These are phyloP conservation scores for Xestia c-nigrum DNA, from an alignment of 2,888 invertebrate genomes.

Conservation along the genomic window DNA sequence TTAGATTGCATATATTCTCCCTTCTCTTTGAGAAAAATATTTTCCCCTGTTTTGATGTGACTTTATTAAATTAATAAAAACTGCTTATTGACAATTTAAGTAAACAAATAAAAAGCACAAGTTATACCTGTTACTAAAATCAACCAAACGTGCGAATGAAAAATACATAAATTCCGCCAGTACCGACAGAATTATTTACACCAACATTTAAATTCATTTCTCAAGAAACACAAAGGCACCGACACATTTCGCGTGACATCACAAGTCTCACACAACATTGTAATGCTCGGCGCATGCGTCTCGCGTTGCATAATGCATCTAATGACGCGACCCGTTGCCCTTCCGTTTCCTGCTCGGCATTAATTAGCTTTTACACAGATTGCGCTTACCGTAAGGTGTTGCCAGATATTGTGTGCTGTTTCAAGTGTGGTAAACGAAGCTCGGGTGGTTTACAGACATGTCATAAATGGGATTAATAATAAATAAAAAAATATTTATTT, in stretches of 20 bases:
- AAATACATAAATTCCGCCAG: too few relatives aligned
- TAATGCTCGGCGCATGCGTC: conserved; percentile 79
- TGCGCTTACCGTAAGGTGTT: conserved; percentile 62
- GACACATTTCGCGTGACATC: conserved; percentile 60
- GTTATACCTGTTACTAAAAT: background rate
- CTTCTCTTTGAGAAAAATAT: background rate
- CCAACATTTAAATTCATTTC: conserved; percentile 46
- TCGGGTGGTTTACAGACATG: conserved; percentile 8
- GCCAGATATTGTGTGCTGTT: conserved; percentile 54
- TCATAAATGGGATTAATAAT: background rate
- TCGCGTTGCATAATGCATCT: conserved; percentile 86
- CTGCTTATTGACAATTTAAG: too few relatives aligned
- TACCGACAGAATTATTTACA: conserved; percentile 12
- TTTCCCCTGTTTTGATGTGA: background rate
- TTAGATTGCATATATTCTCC: too few relatives aligned
- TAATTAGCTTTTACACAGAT: conserved; percentile 79
- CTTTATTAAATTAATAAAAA: background rate
- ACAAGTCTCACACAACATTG: conserved; percentile 60
- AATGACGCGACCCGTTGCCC: conserved; percentile 86
- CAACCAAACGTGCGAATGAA: background rate
- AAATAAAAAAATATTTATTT: conserved; percentile 20
- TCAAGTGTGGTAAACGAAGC: conserved; percentile 33
- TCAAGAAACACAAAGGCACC: conserved; percentile 51
- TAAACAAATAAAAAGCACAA: background rate
- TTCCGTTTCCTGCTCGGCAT: conserved; percentile 86